Base-by-base conservation (phyloP, 2,888 invertebrate genomes). In the Drosophila demipolita region DNA sequence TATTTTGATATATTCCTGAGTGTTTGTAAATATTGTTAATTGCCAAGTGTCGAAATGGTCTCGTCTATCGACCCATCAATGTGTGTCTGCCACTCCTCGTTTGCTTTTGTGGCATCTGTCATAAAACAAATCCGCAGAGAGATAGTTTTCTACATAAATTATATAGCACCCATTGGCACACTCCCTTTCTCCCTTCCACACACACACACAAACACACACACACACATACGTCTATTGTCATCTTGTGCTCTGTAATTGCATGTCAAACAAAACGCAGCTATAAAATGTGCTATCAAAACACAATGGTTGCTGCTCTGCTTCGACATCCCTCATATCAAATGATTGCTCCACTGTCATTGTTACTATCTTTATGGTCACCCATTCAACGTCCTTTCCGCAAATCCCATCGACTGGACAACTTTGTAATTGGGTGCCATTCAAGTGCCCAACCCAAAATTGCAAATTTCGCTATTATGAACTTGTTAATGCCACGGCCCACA, bases 401-500 rank as follows among this genome's bases (percentile, higher is more conserved):
- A n/a, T 26, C 8, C 6, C 2, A 29, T 15, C 23, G 23, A 23
- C 23, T 12, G 60, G 52, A 17, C 40, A 55, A 78, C 53, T 78
- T 73, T 76, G 76, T 79, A 82, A 85, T 87, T 79, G 82, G 74
- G 50, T 74, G 80, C 70, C 85, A 82, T 85, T 83, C 74, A 84
- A 87, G 77, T 87, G 85, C 71, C 83, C 72, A 73, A 84, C 76
- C 45, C 73, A 66, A 67, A 87, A 87, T 75, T 84, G 87, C 83
- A 83, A 79, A 87, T 84, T 83, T 68, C 50, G 77, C 73, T 73
- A 85, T 85, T 85, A 85, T 85, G 70, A 85, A 87, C 83, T 87
- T 82, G 83, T 80, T 77, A 82, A 75, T 72, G 74, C 68, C 73
- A 12, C 42, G 36, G 52, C 20, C 20, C 29, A 0, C 29, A 29